Evolutionary conservation across 2,888 invertebrate species (phyloP).

Genomic region (Brenthis daphne): DNA sequence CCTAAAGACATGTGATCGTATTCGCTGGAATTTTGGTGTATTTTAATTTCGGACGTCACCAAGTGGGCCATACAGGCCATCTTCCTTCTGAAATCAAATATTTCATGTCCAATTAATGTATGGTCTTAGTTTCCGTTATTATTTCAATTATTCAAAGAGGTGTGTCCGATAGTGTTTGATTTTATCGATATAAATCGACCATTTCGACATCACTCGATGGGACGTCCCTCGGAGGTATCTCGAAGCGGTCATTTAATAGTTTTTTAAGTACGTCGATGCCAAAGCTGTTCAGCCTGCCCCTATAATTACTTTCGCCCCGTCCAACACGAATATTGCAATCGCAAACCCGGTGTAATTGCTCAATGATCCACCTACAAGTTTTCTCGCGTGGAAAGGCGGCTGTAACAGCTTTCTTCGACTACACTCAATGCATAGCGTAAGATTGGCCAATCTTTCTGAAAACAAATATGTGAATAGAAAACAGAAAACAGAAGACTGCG

Average conservation of each 20-base stretch:
- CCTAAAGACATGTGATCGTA: constrained; percentile 75
- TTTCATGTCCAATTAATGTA: neutral
- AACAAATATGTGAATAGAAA: constrained; percentile 52
- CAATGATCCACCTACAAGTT: constrained; percentile 64
- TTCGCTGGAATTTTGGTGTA: constrained; percentile 67
- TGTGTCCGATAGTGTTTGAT: constrained; percentile 77
- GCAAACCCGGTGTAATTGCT: constrained; percentile 70
- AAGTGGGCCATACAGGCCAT: constrained; percentile 65
- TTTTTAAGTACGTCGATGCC: constrained; percentile 65
- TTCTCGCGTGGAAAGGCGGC: constrained; percentile 43
- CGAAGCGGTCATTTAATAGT: constrained; percentile 61
- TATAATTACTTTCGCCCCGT: constrained; percentile 67
- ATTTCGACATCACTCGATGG: constrained; percentile 47
- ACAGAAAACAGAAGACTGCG: constrained; percentile 50
- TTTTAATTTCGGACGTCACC: constrained; percentile 69
- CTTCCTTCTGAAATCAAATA: constrained; percentile 53
- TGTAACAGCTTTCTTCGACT: constrained; percentile 64
- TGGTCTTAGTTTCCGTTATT: constrained; percentile 25
- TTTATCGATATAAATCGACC: constrained; percentile 56
- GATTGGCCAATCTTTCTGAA: constrained; percentile 71
- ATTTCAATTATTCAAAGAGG: constrained; percentile 52
- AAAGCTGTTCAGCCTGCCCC: constrained; percentile 66
- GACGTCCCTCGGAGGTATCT: constrained; percentile 48
- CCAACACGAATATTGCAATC: constrained; percentile 63
- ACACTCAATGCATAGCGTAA: constrained; percentile 55